Evolutionary conservation across 2,888 invertebrate species (phyloP), one percentile per base, ranked within the genome.

Genomic region (Drosophila koepferae): DNA sequence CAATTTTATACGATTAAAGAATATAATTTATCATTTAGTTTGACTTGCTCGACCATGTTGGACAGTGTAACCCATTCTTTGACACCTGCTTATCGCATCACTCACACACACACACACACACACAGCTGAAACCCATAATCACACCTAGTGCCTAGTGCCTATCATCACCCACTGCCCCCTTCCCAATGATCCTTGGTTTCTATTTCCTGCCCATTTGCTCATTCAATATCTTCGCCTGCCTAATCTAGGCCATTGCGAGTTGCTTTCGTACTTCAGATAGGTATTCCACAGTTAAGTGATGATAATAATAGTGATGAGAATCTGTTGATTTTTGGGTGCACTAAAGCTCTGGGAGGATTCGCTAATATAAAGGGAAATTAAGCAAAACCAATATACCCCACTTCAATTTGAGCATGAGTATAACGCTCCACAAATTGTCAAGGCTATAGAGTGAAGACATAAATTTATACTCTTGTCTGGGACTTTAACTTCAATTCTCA

Each of bases 1-100:
- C 74, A 81, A 51, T 51, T 83, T 88, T 80, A 70, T 75, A 67
- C 77, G 86, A 81, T 81, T 86, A 83, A 75, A 67, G 72, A 67
- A 68, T 59, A 82, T 80, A 75, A 82, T 87, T 81, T 82, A 85
- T 80, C 80, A 75, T 67, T 68, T 62, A 31, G 34, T 34, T 10
- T 28, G 40, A 28, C 48, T 31, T 34, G 41, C 28, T 63, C 48
- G 49, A 9, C 38, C 23, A n/a, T 49, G 49, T 51, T 62, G 60
- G 28, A 46, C 63, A 61, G 58, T 72, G 61, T 55, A 55, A 53
- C 43, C 55, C 51, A 49, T 51, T 28, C 46, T 49, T 54, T 59
- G 62, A 53, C 44, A 53, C 61, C 60, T 41, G 34, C n/a, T 63
- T 73, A 68, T 73, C 68, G 44, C 28, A 36, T 20, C 49, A 10